Conservation (phyloP, 2,797 vertebrate genomes). For the Macropodus opercularis region DNA sequence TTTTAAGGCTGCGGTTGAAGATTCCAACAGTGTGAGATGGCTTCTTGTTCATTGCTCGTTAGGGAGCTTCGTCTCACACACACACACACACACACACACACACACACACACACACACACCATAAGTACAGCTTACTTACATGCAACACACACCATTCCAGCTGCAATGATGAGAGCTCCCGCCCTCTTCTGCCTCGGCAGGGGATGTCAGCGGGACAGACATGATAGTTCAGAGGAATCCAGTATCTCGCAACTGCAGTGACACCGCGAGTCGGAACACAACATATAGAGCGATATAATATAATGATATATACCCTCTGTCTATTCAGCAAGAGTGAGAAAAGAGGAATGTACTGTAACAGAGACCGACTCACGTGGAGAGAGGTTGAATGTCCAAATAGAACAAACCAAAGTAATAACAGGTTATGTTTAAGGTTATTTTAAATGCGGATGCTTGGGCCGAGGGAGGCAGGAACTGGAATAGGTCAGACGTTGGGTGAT, state of each 20-base stretch:
- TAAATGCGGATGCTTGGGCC: no score
- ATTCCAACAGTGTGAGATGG: constrained; percentile 60
- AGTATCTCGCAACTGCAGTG: constrained; percentile 5
- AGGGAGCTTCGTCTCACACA: constrained; percentile 21
- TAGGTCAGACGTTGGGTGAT: no score
- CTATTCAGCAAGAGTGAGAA: background rate
- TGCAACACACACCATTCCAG: constrained; percentile 30
- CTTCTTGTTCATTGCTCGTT: constrained; percentile 42
- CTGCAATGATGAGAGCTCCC: constrained; percentile 40
- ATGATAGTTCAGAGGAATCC: constrained; percentile 3
- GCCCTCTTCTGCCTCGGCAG: constrained; percentile 19
- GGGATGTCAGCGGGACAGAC: constrained; percentile 21
- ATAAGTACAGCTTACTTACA: constrained; percentile 18
- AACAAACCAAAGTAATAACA: no score
- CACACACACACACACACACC: constrained; percentile 13
- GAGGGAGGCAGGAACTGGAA: no score
- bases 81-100: constrained; percentile 13
- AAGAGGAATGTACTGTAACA: background rate
- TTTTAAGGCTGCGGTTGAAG: constrained; percentile 60
- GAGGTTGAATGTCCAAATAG: no score
- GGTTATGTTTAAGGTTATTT: no score
- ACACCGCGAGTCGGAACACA: constrained; percentile 1
- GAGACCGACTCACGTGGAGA: background rate
- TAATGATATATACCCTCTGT: constrained; percentile 6
- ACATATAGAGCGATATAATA: constrained; percentile 10